Percentiles rank a stretch among this genome's conserved stretches.
phyloP scores from a whole-genome alignment of 2,888 invertebrate genomes.

The Leptura quadrifasciata region DNA sequence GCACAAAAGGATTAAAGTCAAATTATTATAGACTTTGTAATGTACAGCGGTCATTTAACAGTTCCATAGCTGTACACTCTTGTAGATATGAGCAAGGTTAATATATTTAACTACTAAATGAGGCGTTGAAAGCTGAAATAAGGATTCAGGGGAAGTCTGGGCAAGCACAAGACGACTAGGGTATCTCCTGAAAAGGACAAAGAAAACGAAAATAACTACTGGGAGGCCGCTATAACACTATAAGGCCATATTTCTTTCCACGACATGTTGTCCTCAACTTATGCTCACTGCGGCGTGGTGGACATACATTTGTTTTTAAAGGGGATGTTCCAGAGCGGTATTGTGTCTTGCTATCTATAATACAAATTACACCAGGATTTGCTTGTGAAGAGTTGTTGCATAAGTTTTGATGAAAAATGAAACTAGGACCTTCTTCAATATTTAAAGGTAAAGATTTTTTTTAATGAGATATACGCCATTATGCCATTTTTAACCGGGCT shows the following conservation, averaged over 20 bases:
- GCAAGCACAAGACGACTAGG: background rate
- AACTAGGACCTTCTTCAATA: too few species aligned
- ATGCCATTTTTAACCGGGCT: too few species aligned
- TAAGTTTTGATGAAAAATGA: too few species aligned
- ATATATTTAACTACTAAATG: constrained; percentile 1
- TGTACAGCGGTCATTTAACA: too few species aligned
- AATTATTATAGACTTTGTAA: too few species aligned
- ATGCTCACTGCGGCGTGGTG: constrained; percentile 27
- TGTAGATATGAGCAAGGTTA: too few species aligned
- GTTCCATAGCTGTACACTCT: too few species aligned
- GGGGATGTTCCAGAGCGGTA: constrained; percentile 5
- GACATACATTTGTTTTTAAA: constrained; percentile 22
- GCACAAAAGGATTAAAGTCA: too few species aligned
- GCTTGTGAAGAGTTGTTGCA: too few species aligned
- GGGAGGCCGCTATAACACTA: constrained; percentile 29
- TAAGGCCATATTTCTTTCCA: constrained; percentile 28
- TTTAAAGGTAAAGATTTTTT: too few species aligned
- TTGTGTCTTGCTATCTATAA: background rate
- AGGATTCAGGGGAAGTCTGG: background rate
- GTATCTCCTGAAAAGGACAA: constrained; percentile 7
- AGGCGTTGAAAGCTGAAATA: constrained; percentile 8
- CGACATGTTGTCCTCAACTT: constrained; percentile 27
- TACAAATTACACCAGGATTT: too few species aligned
- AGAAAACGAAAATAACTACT: constrained; percentile 14
- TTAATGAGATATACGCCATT: too few species aligned